Percentiles rank a stretch among this genome's conserved stretches.
Conservation (phyloP, 1,140 invertebrate species). For the Tetramorium parvispinum region DNA sequence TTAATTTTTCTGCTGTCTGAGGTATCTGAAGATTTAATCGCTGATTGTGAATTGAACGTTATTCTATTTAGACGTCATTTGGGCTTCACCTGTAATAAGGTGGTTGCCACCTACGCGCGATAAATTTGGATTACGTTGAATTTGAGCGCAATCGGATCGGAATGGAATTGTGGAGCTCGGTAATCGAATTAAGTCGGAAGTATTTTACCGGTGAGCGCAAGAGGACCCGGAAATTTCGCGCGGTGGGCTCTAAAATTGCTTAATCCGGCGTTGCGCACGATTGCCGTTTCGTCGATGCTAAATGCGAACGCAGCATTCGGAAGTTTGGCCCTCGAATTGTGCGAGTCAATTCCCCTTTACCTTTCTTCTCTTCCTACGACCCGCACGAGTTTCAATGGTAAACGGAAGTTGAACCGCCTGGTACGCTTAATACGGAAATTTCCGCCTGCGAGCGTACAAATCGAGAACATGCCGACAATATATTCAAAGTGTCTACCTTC, state of each 20-base stretch:
- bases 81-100: constrained; percentile 16
- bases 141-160: constrained; percentile 42
- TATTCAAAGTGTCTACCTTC: constrained; percentile 50
- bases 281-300: constrained; percentile 68
- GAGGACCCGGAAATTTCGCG: constrained; percentile 54
- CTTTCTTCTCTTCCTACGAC: constrained; percentile 45
- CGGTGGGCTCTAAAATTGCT: constrained; percentile 62
- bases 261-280: constrained; percentile 61
- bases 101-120: not conserved
- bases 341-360: constrained; percentile 61
- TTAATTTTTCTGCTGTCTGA: not conserved
- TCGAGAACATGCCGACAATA: constrained; percentile 58
- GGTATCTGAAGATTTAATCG: not conserved
- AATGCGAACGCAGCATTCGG: constrained; percentile 66
- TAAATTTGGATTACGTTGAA: constrained; percentile 55
- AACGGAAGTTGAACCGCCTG: constrained; percentile 48
- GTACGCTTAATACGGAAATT: constrained; percentile 64
- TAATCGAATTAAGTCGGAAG: constrained; percentile 59
- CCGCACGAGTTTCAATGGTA: constrained; percentile 64
- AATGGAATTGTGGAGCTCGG: constrained; percentile 14
- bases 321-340: constrained; percentile 64
- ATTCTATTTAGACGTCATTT: constrained; percentile 27
- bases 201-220: constrained; percentile 31
- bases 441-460: constrained; percentile 57
- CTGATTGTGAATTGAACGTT: not conserved